Evolutionary conservation across 2,888 invertebrate genomes (phyloP).

Genomic region (Aporophyla lueneburgensis): DNA sequence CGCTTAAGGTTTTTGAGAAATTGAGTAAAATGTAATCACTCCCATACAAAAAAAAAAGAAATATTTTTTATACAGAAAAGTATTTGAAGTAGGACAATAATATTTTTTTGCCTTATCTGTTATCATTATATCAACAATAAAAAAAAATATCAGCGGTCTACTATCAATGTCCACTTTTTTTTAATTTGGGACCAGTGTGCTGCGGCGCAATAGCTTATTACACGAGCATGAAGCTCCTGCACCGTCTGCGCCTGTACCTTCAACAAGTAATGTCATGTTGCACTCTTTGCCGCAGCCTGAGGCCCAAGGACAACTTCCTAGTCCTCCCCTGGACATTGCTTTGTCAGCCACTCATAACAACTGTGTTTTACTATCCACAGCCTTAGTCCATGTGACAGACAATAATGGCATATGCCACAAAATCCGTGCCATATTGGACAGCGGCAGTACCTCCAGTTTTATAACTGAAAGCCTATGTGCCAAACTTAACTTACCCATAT

Average conservation of each 20-base stretch:
- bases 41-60: too few species aligned
- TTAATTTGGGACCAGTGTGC: too few species aligned
- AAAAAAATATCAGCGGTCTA: too few species aligned
- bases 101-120: too few species aligned
- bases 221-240: conserved; percentile 11
- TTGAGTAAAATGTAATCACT: too few species aligned
- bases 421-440: neutral
- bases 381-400: conserved; percentile 6
- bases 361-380: conserved; percentile 7
- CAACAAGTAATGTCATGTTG: conserved; percentile 7
- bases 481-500: conserved; percentile 6
- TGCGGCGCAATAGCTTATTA: conserved; percentile 5
- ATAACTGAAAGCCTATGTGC: conserved; percentile 5
- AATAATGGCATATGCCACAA: neutral
- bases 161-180: too few species aligned
- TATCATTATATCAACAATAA: too few species aligned
- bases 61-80: too few species aligned
- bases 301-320: neutral
- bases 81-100: too few species aligned
- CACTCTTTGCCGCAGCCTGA: conserved; percentile 12
- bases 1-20: too few species aligned
- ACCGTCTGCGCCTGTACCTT: neutral
- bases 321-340: conserved; percentile 8
- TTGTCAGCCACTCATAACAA: conserved; percentile 4
- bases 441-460: conserved; percentile 4